Percentiles rank a stretch among this genome's conserved stretches.
Conservation (phyloP, 2,113 vertebrate genomes). For the Trinectes maculatus region DNA sequence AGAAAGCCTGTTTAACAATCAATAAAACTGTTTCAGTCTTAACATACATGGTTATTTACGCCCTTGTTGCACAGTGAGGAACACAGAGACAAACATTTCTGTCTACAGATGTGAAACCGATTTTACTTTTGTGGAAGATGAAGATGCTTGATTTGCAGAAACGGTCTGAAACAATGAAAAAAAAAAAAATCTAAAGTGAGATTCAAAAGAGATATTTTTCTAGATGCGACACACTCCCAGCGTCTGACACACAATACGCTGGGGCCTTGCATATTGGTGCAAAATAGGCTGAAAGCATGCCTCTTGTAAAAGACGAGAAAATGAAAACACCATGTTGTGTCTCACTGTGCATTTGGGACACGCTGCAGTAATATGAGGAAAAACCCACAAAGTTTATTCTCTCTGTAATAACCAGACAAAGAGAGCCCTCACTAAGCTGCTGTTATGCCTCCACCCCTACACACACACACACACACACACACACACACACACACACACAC, state of each 20-base stretch:
- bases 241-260: slow-evolving; percentile 42
- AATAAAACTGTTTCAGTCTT: background rate
- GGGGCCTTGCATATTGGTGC: slow-evolving; percentile 52
- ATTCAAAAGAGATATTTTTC: slow-evolving; percentile 46
- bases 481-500: slow-evolving; percentile 1
- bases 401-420: slow-evolving; percentile 62
- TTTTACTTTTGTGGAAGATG: slow-evolving; percentile 1
- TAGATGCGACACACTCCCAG: slow-evolving; percentile 27
- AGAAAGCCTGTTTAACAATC: background rate
- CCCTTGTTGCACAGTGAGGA: background rate
- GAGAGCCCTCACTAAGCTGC: slow-evolving; percentile 41
- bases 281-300: slow-evolving; percentile 59
- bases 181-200: slow-evolving; percentile 22
- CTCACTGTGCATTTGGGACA: slow-evolving; percentile 52
- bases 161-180: background rate
- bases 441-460: slow-evolving; percentile 8
- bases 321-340: slow-evolving; percentile 58
- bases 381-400: slow-evolving; percentile 60
- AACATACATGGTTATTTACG: background rate
- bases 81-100: background rate
- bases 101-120: slow-evolving; percentile 11
- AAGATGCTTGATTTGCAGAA: slow-evolving; percentile 22
- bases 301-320: slow-evolving; percentile 51
- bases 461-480: background rate
- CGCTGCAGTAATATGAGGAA: slow-evolving; percentile 54